Conservation (phyloP, 2,797 vertebrate species). For the Sardinella longiceps region DNA sequence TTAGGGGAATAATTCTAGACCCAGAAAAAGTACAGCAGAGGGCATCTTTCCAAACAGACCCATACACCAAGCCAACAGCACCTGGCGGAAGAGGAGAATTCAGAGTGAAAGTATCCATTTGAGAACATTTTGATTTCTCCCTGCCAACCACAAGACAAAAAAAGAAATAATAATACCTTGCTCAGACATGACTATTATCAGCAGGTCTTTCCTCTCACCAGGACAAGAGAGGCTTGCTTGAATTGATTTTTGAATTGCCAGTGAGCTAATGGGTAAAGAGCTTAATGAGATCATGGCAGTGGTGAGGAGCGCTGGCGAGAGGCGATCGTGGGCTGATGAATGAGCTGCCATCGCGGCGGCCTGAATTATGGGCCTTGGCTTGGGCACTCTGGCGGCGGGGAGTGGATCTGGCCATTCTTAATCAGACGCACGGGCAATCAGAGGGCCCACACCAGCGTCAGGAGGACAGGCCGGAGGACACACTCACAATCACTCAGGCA, state of each 20-base stretch:
- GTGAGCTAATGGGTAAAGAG: slow-evolving; percentile 43
- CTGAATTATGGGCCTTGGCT: slow-evolving; percentile 28
- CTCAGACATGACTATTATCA: slow-evolving; percentile 7
- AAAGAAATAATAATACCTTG: background rate
- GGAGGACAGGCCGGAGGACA: slow-evolving; percentile 11
- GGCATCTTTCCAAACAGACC: background rate
- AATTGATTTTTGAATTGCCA: slow-evolving; percentile 39
- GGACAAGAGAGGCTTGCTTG: slow-evolving; percentile 2
- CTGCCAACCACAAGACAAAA: background rate
- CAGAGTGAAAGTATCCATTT: background rate
- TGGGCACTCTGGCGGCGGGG: background rate
- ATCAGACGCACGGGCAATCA: slow-evolving; percentile 27
- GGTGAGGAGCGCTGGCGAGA: slow-evolving; percentile 8
- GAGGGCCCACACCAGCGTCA: background rate
- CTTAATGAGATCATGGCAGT: slow-evolving; percentile 44
- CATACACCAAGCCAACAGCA: background rate
- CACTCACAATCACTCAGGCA: background rate
- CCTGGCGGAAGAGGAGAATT: background rate
- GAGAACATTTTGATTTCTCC: background rate
- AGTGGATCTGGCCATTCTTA: slow-evolving; percentile 28
- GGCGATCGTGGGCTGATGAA: slow-evolving; percentile 22
- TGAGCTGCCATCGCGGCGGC: slow-evolving; percentile 36
- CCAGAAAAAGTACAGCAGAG: background rate
- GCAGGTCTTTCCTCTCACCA: slow-evolving; percentile 6
- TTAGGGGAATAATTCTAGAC: background rate